Conservation (phyloP, 2,888 invertebrate species). For the Leptopilina drosophilae region DNA sequence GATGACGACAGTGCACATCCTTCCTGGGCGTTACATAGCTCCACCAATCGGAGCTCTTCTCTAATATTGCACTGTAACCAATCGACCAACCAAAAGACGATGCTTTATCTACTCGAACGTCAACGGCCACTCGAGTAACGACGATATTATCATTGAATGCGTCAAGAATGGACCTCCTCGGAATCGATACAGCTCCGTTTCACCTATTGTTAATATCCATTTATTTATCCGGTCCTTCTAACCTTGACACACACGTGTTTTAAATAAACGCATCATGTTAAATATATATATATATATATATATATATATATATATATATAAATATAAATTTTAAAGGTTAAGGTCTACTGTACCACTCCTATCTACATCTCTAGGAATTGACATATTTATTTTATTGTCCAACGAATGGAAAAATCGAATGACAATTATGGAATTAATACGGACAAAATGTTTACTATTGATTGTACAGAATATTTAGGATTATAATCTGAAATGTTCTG, state of each 20-base stretch:
- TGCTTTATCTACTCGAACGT: constrained; percentile 70
- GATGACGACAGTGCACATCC: constrained; percentile 71
- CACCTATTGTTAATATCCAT: constrained; percentile 25
- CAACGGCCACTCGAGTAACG: constrained; percentile 70
- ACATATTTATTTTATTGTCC: neutral
- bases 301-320: too few species aligned
- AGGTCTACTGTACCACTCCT: neutral
- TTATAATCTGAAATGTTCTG: too few species aligned
- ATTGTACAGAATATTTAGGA: too few species aligned
- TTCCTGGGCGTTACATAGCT: constrained; percentile 74
- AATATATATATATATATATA: neutral
- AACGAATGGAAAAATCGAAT: neutral
- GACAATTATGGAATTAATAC: too few species aligned
- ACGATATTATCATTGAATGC: constrained; percentile 68
- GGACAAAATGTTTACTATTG: too few species aligned
- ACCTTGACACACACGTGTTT: constrained; percentile 25
- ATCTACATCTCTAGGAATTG: neutral
- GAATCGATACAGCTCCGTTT: constrained; percentile 25
- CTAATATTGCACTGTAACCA: constrained; percentile 63
- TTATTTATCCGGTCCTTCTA: constrained; percentile 21
- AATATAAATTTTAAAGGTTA: neutral
- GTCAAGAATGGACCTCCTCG: constrained; percentile 52
- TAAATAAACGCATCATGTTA: neutral
- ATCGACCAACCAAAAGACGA: constrained; percentile 65
- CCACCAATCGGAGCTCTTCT: constrained; percentile 68